Percentiles rank a stretch among this genome's conserved stretches.
Evolutionary conservation across 2,797 vertebrate genomes (phyloP).

Genomic region (Neostethus bicornis): DNA sequence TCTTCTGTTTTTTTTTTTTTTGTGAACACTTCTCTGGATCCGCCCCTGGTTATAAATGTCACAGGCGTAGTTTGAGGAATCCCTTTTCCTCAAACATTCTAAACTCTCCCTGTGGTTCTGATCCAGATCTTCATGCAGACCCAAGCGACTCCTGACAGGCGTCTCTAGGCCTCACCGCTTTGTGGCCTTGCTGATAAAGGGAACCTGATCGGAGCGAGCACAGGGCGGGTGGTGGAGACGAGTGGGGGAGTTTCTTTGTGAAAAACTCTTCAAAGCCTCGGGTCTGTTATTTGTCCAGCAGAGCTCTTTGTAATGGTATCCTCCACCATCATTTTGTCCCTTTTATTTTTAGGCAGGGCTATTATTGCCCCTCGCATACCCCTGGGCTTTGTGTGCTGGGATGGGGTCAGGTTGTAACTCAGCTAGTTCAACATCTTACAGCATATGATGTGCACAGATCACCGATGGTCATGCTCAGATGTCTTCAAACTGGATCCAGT

Average conservation of each 20-base stretch:
- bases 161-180: constrained; percentile 52
- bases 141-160: constrained; percentile 58
- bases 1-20: too few species aligned
- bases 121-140: too few species aligned
- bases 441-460: constrained; percentile 26
- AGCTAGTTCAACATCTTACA: constrained; percentile 29
- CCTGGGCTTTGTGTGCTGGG: constrained; percentile 60
- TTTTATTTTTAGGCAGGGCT: constrained; percentile 77
- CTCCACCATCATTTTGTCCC: constrained; percentile 76
- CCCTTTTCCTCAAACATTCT: too few species aligned
- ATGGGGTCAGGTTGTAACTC: constrained; percentile 64
- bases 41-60: too few species aligned
- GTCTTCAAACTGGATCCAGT: not conserved
- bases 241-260: constrained; percentile 40
- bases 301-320: constrained; percentile 75
- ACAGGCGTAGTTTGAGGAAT: too few species aligned
- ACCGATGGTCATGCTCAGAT: constrained; percentile 27
- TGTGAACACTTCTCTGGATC: too few species aligned
- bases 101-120: too few species aligned
- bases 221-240: constrained; percentile 25
- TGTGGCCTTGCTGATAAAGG: constrained; percentile 59
- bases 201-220: constrained; percentile 63
- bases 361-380: constrained; percentile 66
- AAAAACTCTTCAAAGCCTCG: constrained; percentile 68
- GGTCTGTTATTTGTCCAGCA: constrained; percentile 63